Base-by-base conservation (phyloP, 2,888 invertebrate genomes). In the Mylabris sibirica region DNA sequence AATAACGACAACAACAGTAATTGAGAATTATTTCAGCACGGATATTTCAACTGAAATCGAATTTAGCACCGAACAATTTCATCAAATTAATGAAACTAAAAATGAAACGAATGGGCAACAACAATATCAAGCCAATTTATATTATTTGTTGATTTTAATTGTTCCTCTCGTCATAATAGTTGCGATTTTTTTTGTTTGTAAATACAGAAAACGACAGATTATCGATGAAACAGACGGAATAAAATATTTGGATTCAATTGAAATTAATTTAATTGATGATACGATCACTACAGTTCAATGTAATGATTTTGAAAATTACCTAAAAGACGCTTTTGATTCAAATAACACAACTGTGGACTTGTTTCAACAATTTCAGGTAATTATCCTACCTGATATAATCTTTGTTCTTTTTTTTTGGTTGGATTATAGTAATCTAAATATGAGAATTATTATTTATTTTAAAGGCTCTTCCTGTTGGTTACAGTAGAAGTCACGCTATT, bases 251-350 rank as follows among this genome's bases (percentile, higher is more conserved):
- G 49, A 49, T 20, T 20, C 17, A 8, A 17, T 9, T 4, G 49
- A 49, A 20, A 20, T 20, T 17, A 17, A 20, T 49, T 20, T 49
- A 20, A 49, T 49, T 49, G 60, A 60, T 34, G 3, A 60, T n/a
- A 60, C 30, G 60, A n/a, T n/a, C 9, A 60, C 60, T 5, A 30
- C 24, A 60, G 30, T 60, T n/a, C 17, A 26, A 5, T 20, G 34
- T 34, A 34, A 60, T 20, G 30, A 60, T 20, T 60, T 60, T 34
- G 60, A 60, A 6, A 60, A 60, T 12, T 60, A 60, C 14, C 17
- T 60, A 1, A 60, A n/a, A 22, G 60, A 34, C 4, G 60, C 60
- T n/a, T 60, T 60, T 12, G 60, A 60, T 30, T 5, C 60, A 9
- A 34, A 60, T 11, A 60, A 60, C 12, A 12, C 8, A 14, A 38